Base-by-base conservation (phyloP, 35 echinoderm and acorn worm species). In the Chiridota heheva region DNA sequence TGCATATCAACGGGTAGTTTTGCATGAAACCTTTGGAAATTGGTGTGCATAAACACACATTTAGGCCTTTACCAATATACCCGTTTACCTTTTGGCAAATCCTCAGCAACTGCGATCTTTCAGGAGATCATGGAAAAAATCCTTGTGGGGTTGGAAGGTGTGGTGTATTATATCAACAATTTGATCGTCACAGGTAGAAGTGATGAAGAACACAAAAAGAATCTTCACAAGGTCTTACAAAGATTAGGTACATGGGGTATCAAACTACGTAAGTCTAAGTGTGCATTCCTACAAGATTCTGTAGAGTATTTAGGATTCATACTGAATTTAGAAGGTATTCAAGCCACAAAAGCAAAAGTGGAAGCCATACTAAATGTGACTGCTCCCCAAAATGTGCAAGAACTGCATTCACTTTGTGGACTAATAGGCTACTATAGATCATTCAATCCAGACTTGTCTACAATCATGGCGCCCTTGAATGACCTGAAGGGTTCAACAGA, bases 291-390 rank as follows among this genome's bases (percentile, higher is more conserved):
- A 7, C 66, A 82, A 49, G 12, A 58, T 18, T 40, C 48, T 34
- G 66, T 83, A 5, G 49, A 49, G 41, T 75, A 83, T 13, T 37
- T 78, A 17, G 63, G 44, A 17, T 66, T 42, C 58, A 33, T 61
- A 12, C 36, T 82, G 15, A 73, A 39, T 67, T 61, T 78, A 29
- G 31, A 86, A 30, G 82, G 89, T 56, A 84, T 91, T 24, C 63
- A 77, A 13, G 38, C 49, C 3, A 51, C 67, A 32, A 25, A 86
- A 26, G 27, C 47, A 7, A 86, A 86, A 44, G 69, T 86, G 29
- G 28, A 92, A 25, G 77, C 65, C 1, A 67, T 86, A 4, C 5
- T 39, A 38, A 49, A 91, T 53, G 66, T 83, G 2, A 66, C 82
- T 5, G 69, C 49, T 27, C 83, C 83, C 8, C 49, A 67, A 70